phyloP scores from a whole-genome alignment of 2,888 invertebrate genomes.

The Gandaritis pyraliata region DNA sequence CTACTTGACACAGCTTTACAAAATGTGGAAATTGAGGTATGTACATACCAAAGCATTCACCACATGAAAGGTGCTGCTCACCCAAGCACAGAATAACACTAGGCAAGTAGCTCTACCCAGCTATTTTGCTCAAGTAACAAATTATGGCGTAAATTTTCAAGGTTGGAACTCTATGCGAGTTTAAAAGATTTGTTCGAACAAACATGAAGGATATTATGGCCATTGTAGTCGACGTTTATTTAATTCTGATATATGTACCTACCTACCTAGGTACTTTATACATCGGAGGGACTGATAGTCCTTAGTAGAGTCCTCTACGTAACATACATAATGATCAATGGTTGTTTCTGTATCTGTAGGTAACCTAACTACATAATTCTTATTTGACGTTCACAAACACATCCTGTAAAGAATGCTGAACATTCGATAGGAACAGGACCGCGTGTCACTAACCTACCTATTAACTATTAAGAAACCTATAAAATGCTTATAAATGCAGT shows the following conservation, averaged over 20 bases:
- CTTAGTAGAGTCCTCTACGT: too few relatives aligned
- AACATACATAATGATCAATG: too few relatives aligned
- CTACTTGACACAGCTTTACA: constrained; percentile 6
- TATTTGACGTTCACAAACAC: too few relatives aligned
- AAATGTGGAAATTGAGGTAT: constrained; percentile 8
- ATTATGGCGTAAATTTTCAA: constrained; percentile 46
- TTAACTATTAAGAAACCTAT: background rate
- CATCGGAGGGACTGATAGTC: too few relatives aligned
- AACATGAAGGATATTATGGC: constrained; percentile 12
- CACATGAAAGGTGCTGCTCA: constrained; percentile 18
- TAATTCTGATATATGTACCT: too few relatives aligned
- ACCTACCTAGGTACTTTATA: too few relatives aligned
- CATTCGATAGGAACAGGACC: too few relatives aligned
- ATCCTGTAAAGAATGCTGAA: too few relatives aligned
- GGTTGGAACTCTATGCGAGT: constrained; percentile 39
- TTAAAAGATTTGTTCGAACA: constrained; percentile 23
- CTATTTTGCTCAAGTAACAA: constrained; percentile 25
- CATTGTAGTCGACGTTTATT: background rate
- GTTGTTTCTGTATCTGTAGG: too few relatives aligned
- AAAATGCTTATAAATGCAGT: background rate
- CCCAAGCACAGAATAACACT: constrained; percentile 25
- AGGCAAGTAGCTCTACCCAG: background rate
- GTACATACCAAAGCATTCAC: background rate
- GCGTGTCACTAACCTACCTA: too few relatives aligned
- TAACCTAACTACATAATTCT: too few relatives aligned